Percentiles rank a stretch among this genome's conserved stretches.
Evolutionary conservation across 2,113 vertebrate species (phyloP).

Genomic region (Phrynosoma blainvillii): DNA sequence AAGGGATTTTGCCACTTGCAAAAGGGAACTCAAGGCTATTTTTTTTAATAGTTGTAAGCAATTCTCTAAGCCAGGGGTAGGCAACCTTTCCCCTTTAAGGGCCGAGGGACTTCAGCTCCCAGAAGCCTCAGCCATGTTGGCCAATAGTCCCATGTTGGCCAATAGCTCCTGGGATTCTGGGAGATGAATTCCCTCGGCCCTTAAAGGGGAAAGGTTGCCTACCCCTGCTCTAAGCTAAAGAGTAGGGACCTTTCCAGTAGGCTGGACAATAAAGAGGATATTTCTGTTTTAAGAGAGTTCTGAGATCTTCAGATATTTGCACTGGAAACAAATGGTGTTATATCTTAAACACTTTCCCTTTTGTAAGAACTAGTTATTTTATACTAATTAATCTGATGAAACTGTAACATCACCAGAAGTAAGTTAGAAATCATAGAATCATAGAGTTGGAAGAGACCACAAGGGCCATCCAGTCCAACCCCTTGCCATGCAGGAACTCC

Average conservation of each 20-base stretch:
- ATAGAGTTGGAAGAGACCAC: too few relatives aligned
- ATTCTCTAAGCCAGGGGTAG: too few relatives aligned
- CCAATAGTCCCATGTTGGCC: too few relatives aligned
- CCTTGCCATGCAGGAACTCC: too few relatives aligned
- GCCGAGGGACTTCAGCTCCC: too few relatives aligned
- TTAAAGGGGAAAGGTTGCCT: too few relatives aligned
- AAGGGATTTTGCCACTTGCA: neutral
- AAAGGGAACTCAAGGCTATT: neutral
- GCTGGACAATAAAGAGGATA: neutral
- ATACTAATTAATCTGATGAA: neutral
- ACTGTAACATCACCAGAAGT: neutral
- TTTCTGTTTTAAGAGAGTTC: neutral
- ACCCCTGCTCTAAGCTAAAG: neutral
- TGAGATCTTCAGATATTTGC: neutral
- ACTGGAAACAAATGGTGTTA: neutral
- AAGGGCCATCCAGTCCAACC: too few relatives aligned
- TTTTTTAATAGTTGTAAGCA: neutral
- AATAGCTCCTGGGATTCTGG: too few relatives aligned
- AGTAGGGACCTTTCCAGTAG: too few relatives aligned
- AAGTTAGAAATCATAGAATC: neutral
- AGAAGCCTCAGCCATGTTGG: too few relatives aligned
- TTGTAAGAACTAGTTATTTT: neutral
- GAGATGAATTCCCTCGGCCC: too few relatives aligned
- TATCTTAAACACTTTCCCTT: neutral
- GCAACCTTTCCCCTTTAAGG: too few relatives aligned